Base-by-base conservation (phyloP, 2,113 vertebrate species). In the Oryzias javanicus region DNA sequence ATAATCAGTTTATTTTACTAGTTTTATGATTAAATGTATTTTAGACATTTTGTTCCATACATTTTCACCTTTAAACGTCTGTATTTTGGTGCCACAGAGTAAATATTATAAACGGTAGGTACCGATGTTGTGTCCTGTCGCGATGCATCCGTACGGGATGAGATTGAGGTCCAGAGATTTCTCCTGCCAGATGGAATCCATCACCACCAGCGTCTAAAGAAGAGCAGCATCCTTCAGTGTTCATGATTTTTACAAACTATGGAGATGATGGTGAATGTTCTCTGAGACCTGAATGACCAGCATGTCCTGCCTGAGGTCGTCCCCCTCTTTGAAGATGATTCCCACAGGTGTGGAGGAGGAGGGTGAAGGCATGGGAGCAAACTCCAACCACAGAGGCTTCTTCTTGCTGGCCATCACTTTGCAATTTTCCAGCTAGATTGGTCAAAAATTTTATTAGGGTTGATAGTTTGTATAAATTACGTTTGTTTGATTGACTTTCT, bases 261-360 rank as follows among this genome's bases (percentile, higher is more conserved):
- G 25, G 20, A 50, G n/a, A n/a, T 7, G 27, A 62, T 10, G 1
- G 27, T 22, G 35, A 42, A 20, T 12, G 22, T 62, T 55, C 22
- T 35, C 2, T 22, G 24, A 22, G 15, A 93, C 92, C 90, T 93
- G 91, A 56, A 93, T 86, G 61, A 93, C 65, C 18, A 93, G 86
- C 92, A 93, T 93, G 83, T 93, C 92, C 83, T 93, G 92, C 22
- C 92, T 67, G n/a, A 93, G 89, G 82, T 93, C 92, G 46, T 93
- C 92, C 0, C 92, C 92, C n/a, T 91, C 58, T 80, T 93, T 93
- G 74, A 93, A 93, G 76, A 93, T 93, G 19, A 93, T 89, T 19
- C 90, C 91, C 0, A 93, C 86, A 8, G 90, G 82, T 41, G 79
- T 55, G 14, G 29, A 1, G 0, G 78, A 48, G 49, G 68, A 76